Conservation (phyloP, 2,888 invertebrate species). For the Eupithecia tripunctaria region DNA sequence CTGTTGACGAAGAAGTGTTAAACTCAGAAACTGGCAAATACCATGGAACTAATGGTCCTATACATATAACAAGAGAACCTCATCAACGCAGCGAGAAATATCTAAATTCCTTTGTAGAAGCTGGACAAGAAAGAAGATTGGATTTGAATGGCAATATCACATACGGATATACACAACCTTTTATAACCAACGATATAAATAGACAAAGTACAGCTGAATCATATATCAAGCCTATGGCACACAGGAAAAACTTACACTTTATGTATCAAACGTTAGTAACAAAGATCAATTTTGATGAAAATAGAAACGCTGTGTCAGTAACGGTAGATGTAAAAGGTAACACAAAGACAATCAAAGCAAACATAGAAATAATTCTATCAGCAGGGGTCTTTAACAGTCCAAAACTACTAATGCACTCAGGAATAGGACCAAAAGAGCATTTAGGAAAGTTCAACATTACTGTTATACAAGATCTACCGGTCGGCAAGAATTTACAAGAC, state of each 20-base stretch:
- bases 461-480: background rate
- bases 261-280: slow-evolving; percentile 36
- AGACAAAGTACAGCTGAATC: slow-evolving; percentile 39
- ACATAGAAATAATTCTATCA: background rate
- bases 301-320: slow-evolving; percentile 34
- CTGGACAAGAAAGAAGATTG: slow-evolving; percentile 30
- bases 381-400: slow-evolving; percentile 16
- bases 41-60: slow-evolving; percentile 37
- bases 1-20: slow-evolving; percentile 11
- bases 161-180: slow-evolving; percentile 39
- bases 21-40: background rate
- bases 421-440: slow-evolving; percentile 6
- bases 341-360: slow-evolving; percentile 29
- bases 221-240: slow-evolving; percentile 33
- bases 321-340: slow-evolving; percentile 17
- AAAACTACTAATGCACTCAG: slow-evolving; percentile 43
- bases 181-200: slow-evolving; percentile 22
- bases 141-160: slow-evolving; percentile 38
- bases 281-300: slow-evolving; percentile 37
- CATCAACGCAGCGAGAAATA: slow-evolving; percentile 23
- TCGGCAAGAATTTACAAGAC: background rate
- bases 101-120: slow-evolving; percentile 37
- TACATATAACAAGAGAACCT: slow-evolving; percentile 34
- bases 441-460: background rate
- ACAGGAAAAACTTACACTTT: slow-evolving; percentile 37